Evolutionary conservation across 2,888 invertebrate species (phyloP), one percentile per base, ranked within the genome.

Genomic region (Calameuta filiformis): DNA sequence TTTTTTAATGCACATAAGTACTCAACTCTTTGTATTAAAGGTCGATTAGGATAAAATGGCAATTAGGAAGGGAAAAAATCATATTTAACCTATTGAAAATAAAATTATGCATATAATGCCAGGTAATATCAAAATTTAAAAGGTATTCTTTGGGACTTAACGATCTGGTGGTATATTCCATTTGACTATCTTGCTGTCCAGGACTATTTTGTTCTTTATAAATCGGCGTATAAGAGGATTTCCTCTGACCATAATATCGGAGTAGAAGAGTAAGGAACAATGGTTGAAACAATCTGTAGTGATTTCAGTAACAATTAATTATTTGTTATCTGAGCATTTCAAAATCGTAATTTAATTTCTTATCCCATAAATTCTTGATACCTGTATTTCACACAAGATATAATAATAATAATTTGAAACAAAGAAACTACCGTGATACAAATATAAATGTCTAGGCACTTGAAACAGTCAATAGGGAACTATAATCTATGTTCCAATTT

Each of bases 251-350:
- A 90, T 93, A 95, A 90, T 93, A 94, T 79, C 93, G 92, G 81
- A 95, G 92, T 82, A 95, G 88, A 79, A 94, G 92, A 69, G 94
- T 94, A 85, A 95, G 91, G 87, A 94, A 94, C 82, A 94, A 89
- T 40, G 95, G 95, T 90, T 95, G 95, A 86, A 93, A 93, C 88
- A 95, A 93, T 91, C 95, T 95, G 89, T 79, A 84, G 82, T 81
- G 74, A 83, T 81, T 40, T 68, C 56, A 56, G 56, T 56, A 56
- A 56, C 23, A 56, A 56, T 56, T 56, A 56, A 56, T 56, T 56
- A 56, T 56, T 56, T 56, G 56, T 23, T 23, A 56, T 1, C 9
- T 56, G 23, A 56, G 15, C 6, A 56, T 56, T 56, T 56, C 56
- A 56, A 56, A 56, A 23, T 56, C 56, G 56, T 56, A 23, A 56